Percentiles rank a stretch among this genome's conserved stretches.
These are phyloP conservation scores for Cochlearius cochlearius DNA, from an alignment of 2,113 vertebrate genomes.

Conservation along the genomic window DNA sequence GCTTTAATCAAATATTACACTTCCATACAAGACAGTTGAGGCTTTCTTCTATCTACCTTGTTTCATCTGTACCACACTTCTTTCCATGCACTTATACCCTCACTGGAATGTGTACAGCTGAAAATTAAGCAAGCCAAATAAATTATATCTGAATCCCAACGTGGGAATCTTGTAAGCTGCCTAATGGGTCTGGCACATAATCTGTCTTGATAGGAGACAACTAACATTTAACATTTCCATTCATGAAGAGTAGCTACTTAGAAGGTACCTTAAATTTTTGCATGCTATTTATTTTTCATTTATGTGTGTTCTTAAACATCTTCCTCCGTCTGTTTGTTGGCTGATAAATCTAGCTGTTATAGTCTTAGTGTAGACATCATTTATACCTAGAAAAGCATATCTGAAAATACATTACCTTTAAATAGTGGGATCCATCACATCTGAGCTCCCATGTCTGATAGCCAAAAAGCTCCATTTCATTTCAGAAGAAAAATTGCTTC, in stretches of 20 bases:
- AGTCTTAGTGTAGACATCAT: constrained; percentile 68
- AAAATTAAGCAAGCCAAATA: constrained; percentile 40
- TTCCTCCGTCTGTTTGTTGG: constrained; percentile 52
- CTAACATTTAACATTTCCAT: constrained; percentile 27
- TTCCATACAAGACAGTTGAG: not conserved
- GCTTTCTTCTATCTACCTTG: not conserved
- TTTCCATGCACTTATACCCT: not conserved
- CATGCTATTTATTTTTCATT: constrained; percentile 65
- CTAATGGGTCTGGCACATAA: constrained; percentile 26
- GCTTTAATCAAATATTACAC: not conserved
- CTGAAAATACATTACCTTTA: constrained; percentile 77
- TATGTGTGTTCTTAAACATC: constrained; percentile 61
- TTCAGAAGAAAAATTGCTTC: constrained; percentile 76
- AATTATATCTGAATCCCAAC: not conserved
- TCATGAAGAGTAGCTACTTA: constrained; percentile 35
- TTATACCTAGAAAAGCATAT: constrained; percentile 71
- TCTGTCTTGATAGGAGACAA: constrained; percentile 22
- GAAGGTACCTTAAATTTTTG: constrained; percentile 48
- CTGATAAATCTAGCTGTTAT: constrained; percentile 53
- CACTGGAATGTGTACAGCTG: not conserved
- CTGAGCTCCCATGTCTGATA: constrained; percentile 74
- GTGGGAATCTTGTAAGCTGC: constrained; percentile 24
- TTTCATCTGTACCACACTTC: not conserved
- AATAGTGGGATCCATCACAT: constrained; percentile 74
- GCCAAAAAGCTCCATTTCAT: constrained; percentile 75